Evolutionary conservation across 2,797 vertebrate species (phyloP).

Genomic region (Micropoecilia bifurca): DNA sequence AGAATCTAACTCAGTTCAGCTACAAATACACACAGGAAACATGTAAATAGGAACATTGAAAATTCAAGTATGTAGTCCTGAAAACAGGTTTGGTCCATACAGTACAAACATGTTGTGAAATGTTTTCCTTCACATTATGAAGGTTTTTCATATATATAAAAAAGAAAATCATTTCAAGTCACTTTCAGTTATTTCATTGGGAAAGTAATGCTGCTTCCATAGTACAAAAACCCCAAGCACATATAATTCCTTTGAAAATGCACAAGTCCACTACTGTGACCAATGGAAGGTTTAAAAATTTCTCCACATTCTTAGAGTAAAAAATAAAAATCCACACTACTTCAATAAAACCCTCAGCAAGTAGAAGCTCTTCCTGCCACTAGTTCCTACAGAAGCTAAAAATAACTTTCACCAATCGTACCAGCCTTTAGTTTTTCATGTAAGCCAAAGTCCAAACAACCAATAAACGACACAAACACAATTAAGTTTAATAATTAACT

Average conservation of each 20-base stretch:
- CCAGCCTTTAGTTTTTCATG: neutral
- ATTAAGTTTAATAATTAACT: neutral
- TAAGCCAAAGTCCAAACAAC: neutral
- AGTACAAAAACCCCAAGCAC: neutral
- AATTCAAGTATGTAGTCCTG: conserved; percentile 1
- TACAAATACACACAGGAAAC: neutral
- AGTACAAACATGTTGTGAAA: neutral
- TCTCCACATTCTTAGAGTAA: neutral
- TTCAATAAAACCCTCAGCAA: neutral
- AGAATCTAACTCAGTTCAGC: neutral
- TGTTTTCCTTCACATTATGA: conserved; percentile 2
- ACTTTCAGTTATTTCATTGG: neutral
- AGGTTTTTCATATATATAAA: neutral
- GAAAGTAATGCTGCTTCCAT: neutral
- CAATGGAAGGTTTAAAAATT: neutral
- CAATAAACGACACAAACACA: neutral
- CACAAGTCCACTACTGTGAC: neutral
- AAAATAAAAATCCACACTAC: neutral
- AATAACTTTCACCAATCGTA: neutral
- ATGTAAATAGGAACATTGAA: neutral
- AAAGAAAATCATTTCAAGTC: neutral
- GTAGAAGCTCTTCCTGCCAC: neutral
- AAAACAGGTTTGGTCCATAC: neutral
- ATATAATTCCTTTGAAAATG: neutral
- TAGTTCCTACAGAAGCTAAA: neutral